Conservation (phyloP, 2,797 vertebrate species). For the Parotocinclus haroldoi region DNA sequence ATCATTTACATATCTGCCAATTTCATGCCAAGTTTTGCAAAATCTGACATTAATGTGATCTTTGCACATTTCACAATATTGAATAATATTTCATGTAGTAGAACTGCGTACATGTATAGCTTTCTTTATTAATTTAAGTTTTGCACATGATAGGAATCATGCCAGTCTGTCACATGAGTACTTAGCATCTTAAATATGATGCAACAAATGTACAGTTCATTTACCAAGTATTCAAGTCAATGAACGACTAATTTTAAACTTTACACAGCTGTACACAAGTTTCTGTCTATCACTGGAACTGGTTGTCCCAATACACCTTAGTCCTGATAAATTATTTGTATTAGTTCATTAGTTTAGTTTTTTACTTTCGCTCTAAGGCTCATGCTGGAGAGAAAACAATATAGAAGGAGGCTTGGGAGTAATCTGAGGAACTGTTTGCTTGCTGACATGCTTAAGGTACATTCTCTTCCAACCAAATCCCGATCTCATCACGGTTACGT, state of each 20-base stretch:
- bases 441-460: slow-evolving; percentile 14
- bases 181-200: slow-evolving; percentile 19
- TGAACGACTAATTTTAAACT: not conserved
- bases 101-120: no score
- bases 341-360: slow-evolving; percentile 3
- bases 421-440: not conserved
- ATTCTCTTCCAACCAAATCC: slow-evolving; percentile 69
- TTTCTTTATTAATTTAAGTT: no score
- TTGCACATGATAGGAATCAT: no score
- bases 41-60: no score
- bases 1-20: no score
- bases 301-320: not conserved
- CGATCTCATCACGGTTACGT: slow-evolving; percentile 74
- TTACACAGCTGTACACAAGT: not conserved
- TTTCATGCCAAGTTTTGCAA: no score
- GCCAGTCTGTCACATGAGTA: no score
- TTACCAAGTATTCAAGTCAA: not conserved
- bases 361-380: not conserved
- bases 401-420: not conserved
- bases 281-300: not conserved
- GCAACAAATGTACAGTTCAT: slow-evolving; percentile 5
- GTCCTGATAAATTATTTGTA: slow-evolving; percentile 7
- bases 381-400: not conserved
- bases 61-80: no score
- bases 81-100: no score